These are phyloP conservation scores for Trachops cirrhosus DNA, from an alignment of 2,797 vertebrate species.

Conservation along the genomic window DNA sequence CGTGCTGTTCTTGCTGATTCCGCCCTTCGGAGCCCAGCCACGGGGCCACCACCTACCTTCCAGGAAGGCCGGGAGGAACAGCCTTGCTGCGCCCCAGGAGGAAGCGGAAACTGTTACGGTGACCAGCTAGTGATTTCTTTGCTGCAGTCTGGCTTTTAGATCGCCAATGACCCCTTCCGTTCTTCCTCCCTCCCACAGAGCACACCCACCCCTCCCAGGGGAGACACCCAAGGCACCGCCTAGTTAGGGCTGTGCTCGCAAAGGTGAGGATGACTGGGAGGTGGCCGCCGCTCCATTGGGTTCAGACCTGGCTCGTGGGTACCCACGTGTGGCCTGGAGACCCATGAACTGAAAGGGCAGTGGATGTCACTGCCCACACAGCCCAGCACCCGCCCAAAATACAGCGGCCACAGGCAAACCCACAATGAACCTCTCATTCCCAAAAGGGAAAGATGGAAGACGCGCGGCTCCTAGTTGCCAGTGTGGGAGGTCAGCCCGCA, in stretches of 20 bases:
- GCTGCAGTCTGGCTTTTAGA: neutral
- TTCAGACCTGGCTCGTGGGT: neutral
- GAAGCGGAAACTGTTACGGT: neutral
- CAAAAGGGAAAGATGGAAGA: neutral
- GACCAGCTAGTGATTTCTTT: neutral
- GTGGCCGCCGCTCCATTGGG: rapidly evolving
- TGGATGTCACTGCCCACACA: neutral
- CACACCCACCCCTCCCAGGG: neutral
- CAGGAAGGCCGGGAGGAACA: rapidly evolving
- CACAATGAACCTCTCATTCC: neutral
- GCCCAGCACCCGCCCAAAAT: neutral
- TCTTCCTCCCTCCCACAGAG: neutral
- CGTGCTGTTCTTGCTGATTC: rapidly evolving
- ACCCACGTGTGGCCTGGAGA: neutral
- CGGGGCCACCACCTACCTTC: neutral
- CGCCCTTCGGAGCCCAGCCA: neutral
- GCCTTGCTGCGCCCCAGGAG: neutral
- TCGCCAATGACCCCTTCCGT: neutral
- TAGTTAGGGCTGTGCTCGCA: neutral
- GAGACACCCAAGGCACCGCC: neutral
- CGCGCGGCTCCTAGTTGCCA: neutral
- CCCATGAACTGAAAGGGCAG: neutral
- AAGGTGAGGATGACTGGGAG: neutral
- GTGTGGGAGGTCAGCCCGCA: neutral
- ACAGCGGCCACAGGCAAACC: neutral